Base-by-base conservation (phyloP, 2,797 vertebrate genomes). In the Spondyliosoma cantharus region DNA sequence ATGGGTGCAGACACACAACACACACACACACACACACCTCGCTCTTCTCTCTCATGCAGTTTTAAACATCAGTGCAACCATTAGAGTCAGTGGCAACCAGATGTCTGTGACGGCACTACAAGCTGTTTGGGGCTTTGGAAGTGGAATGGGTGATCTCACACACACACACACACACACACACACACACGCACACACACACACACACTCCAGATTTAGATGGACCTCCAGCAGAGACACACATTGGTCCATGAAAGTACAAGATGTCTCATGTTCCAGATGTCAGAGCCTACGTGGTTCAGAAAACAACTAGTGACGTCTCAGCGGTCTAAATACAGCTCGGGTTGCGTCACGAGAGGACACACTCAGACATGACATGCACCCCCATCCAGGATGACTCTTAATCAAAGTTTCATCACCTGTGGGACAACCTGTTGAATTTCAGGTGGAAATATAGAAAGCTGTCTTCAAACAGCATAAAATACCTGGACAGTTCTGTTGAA, bases 71-170 rank as follows among this genome's bases (percentile, higher is more conserved):
- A 83, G 81, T 46, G 80, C 67, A 78, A 59, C 86, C 87, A 86
- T 90, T 86, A 85, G 76, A 88, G 78, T 84, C 74, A 37, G 85
- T 73, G 64, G 83, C 78, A 85, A 84, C 89, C 90, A 91, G 90
- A 90, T 92, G 91, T 89, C 88, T 74, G 71, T 80, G 83, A 89
- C 57, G 13, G 73, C 62, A 74, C 58, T 81, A 88, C 91, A 90
- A 90, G 89, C 87, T 89, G 90, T 87, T 91, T 79, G 69, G 90
- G 85, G 82, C 76, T 78, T 76, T 84, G 69, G 87, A 84, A 62
- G 50, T 54, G 57, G 58, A 19, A 70, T 58, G 74, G 72, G 17
- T 57, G 52, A 56, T 78, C 52, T 53, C 52, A 60, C 66, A 71
- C 27, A 46, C 71, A 65, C 50, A 77, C 48, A 66, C 29, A 61